Conservation (phyloP, 2,888 invertebrate genomes). For the Pandemis corylana region DNA sequence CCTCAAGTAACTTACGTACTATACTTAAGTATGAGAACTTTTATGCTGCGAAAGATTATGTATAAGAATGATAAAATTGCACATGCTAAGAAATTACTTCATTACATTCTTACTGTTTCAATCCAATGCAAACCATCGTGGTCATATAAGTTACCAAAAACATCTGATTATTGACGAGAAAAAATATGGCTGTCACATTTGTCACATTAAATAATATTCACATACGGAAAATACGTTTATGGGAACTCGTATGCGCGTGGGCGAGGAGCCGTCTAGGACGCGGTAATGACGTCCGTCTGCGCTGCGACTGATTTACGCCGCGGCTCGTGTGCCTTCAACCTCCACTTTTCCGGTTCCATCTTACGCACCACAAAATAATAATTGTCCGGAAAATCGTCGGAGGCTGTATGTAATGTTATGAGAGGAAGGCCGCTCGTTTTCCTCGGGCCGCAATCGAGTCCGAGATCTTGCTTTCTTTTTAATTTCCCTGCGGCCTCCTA, state of each 20-base stretch:
- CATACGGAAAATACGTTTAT: not conserved
- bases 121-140: not conserved
- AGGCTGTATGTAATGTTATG: conserved; percentile 85
- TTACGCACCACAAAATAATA: conserved; percentile 85
- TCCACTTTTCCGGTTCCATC: conserved; percentile 73
- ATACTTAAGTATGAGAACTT: not conserved
- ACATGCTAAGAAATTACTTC: too few relatives aligned
- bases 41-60: not conserved
- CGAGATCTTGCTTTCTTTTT: conserved; percentile 85
- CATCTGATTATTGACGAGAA: too few relatives aligned
- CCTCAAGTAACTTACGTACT: not conserved
- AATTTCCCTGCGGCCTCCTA: conserved; percentile 85
- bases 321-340: conserved; percentile 59
- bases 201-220: not conserved
- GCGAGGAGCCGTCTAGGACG: conserved; percentile 55
- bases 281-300: conserved; percentile 74
- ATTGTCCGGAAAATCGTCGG: conserved; percentile 83
- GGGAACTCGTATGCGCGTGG: not conserved
- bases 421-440: conserved; percentile 80
- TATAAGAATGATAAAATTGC: too few relatives aligned
- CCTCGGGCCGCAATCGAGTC: conserved; percentile 82
- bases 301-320: conserved; percentile 72
- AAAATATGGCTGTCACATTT: too few relatives aligned
- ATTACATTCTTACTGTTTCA: too few relatives aligned
- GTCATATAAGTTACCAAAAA: too few relatives aligned